Evolutionary conservation across 1,140 invertebrate genomes (phyloP).

Genomic region (Drosophila prosaltans): DNA sequence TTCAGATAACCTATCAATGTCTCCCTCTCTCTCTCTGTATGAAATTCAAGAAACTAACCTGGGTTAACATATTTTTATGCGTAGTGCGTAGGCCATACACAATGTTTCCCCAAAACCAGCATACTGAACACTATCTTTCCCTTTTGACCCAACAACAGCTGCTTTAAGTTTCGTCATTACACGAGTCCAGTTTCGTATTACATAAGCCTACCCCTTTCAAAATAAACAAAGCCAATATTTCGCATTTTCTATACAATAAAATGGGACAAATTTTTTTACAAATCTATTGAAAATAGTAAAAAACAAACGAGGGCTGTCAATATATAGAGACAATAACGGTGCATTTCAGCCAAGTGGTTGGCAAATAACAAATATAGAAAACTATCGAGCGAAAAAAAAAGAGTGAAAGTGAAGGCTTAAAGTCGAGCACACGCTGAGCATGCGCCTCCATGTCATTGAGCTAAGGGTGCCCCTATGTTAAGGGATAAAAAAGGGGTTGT

Average conservation of each 20-base stretch:
- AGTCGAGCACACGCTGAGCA: slow-evolving; percentile 34
- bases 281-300: slow-evolving; percentile 41
- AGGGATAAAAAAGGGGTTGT: slow-evolving; percentile 27
- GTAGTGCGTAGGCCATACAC: not conserved
- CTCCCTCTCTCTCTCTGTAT: not conserved
- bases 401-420: slow-evolving; percentile 53
- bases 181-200: slow-evolving; percentile 1
- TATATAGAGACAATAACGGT: slow-evolving; percentile 44
- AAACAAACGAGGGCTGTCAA: slow-evolving; percentile 48
- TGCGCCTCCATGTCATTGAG: slow-evolving; percentile 21
- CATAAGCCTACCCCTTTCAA: not conserved
- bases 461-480: not conserved
- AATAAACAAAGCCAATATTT: not conserved
- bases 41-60: slow-evolving; percentile 54
- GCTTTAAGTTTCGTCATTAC: slow-evolving; percentile 27
- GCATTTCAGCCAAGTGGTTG: slow-evolving; percentile 27
- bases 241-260: slow-evolving; percentile 27
- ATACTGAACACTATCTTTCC: not conserved
- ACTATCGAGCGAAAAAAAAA: slow-evolving; percentile 5
- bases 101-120: not conserved
- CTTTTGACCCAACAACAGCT: not conserved
- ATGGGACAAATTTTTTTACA: slow-evolving; percentile 58
- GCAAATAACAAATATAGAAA: slow-evolving; percentile 32
- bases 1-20: slow-evolving; percentile 43
- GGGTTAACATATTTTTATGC: slow-evolving; percentile 29